phyloP scores from a whole-genome alignment of 1,140 invertebrate species.

The Venustaconcha ellipsiformis region DNA sequence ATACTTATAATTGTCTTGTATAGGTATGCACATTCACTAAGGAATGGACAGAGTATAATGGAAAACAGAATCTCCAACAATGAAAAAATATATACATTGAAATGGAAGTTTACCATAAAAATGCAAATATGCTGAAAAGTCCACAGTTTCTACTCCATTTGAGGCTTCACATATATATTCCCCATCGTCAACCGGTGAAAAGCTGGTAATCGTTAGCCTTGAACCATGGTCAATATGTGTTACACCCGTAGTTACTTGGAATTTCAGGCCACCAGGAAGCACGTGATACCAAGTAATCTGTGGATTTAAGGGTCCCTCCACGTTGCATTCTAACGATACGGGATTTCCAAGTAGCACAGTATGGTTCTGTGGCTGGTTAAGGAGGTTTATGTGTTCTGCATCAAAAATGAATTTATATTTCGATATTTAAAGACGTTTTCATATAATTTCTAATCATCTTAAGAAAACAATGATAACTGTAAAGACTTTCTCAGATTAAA shows the following conservation, averaged over 20 bases:
- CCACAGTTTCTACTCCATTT: constrained; percentile 21
- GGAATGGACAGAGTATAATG: too few species aligned
- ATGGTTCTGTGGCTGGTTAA: constrained; percentile 16
- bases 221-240: constrained; percentile 13
- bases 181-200: constrained; percentile 8
- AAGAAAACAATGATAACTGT: not conserved
- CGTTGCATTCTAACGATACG: constrained; percentile 26
- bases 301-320: constrained; percentile 25
- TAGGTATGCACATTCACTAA: too few species aligned
- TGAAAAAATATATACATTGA: too few species aligned
- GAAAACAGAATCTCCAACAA: too few species aligned
- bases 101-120: constrained; percentile 13
- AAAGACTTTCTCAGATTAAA: not conserved
- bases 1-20: too few species aligned
- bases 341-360: constrained; percentile 26
- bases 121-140: constrained; percentile 17
- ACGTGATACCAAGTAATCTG: constrained; percentile 26
- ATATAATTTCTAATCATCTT: not conserved
- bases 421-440: not conserved
- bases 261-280: constrained; percentile 13
- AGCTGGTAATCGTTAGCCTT: constrained; percentile 16
- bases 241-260: constrained; percentile 12
- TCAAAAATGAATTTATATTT: not conserved
- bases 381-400: constrained; percentile 25
- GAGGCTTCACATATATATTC: constrained; percentile 24